A percentile compares a stretch with the other conserved stretches of the same genome.
These are phyloP conservation scores for Sinhomidia bicolor DNA, from an alignment of 2,888 invertebrate species.

Conservation along the genomic window DNA sequence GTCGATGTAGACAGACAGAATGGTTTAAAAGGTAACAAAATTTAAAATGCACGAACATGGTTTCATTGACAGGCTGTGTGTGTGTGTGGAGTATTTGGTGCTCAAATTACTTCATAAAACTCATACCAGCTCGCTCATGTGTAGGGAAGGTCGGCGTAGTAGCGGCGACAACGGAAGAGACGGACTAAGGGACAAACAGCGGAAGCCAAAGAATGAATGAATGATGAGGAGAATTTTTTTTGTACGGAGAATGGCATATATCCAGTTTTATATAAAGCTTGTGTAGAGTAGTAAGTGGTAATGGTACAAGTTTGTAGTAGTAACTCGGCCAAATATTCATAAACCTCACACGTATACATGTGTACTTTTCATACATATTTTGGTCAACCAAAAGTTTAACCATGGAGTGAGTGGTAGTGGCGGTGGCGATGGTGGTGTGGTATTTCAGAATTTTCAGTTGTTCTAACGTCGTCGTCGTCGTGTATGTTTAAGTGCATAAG, in stretches of 20 bases:
- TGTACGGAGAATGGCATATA: not conserved
- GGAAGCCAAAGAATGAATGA: conserved; percentile 58
- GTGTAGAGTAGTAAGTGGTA: not conserved
- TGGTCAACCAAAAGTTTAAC: conserved; percentile 51
- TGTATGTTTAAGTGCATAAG: conserved; percentile 61
- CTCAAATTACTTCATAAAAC: not conserved
- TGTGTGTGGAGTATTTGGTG: not conserved
- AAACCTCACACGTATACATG: conserved; percentile 31
- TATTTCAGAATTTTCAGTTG: conserved; percentile 35
- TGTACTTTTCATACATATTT: conserved; percentile 44
- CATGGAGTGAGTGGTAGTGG: conserved; percentile 19
- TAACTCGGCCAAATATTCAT: conserved; percentile 6
- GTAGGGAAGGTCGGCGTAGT: not conserved
- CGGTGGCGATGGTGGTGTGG: conserved; percentile 26
- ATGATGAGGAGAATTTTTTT: conserved; percentile 48
- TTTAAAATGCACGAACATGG: conserved; percentile 8
- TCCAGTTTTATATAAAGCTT: too few species aligned
- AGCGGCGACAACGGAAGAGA: too few species aligned
- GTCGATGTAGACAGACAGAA: not conserved
- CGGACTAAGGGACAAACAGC: conserved; percentile 15
- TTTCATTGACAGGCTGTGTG: not conserved
- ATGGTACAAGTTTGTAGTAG: not conserved
- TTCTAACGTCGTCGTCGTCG: too few species aligned
- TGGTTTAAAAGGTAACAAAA: not conserved
- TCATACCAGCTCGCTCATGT: not conserved